Evolutionary conservation across 92 coral and sea anemone genomes (phyloP), one percentile per base, ranked within the genome.

Genomic region (Siderastrea siderea): DNA sequence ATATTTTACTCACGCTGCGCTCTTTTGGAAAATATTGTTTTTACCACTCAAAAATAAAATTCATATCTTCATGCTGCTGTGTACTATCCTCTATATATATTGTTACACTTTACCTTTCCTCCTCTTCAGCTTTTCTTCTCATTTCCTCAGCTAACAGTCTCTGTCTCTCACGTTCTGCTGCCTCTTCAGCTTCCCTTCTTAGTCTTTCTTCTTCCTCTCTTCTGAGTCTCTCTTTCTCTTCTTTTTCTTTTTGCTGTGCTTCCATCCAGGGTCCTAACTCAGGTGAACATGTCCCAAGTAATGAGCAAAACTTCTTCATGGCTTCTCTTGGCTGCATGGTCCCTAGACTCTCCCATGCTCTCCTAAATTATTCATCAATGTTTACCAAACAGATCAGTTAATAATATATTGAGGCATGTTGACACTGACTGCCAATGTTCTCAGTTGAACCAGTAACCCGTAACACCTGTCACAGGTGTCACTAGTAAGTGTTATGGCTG

Each of bases 341-440:
- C 55, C 95, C 99, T 47, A 97, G 94, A 49, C 93, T 89, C 80
- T 97, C 99, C 99, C 99, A 97, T 62, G 98, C 99, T 89, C 95
- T 92, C 93, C 99, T 97, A 51, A 47, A 16, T 4, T 43, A 68
- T 9, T 26, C 7, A 63, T 68, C 3, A 5, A 7, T 68, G 47
- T 16, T 68, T 14, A 46, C 44, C 51, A 55, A n/a, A 6, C 3
- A 3, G 7, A 13, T 13, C 66, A 61, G 3, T 2, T 6, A 15
- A 4, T 2, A 61, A 61, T 55, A 26, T 26, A 26, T 26, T 26
- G 0, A 26, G 38, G 38, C 38, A 26, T 26, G 38, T 26, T 26
- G 38, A 26, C 38, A 26, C 38, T 26, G 38, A 26, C 38, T 26
- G 38, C 38, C 38, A 26, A 0, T 26, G 38, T 26, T 26, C 38